Evolutionary conservation across 2,888 invertebrate genomes (phyloP).

Genomic region (Volucella zonaria): DNA sequence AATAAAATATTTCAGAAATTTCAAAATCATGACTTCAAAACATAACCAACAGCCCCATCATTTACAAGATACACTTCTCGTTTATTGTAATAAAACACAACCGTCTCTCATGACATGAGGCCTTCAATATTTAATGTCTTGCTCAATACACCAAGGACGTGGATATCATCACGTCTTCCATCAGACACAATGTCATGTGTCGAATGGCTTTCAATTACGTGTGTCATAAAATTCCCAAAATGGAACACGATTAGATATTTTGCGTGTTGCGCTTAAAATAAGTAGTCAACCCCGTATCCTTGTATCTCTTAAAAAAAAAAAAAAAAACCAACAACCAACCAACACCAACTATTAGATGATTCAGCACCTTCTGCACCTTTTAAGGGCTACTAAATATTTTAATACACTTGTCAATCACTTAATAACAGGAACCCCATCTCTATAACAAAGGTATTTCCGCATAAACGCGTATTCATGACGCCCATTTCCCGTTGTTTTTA

Average conservation of each 20-base stretch:
- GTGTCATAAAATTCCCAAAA: not conserved
- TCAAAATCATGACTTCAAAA: constrained; percentile 8
- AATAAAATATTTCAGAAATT: constrained; percentile 1
- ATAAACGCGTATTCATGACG: constrained; percentile 7
- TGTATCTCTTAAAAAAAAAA: no score
- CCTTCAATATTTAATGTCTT: constrained; percentile 10
- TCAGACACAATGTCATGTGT: not conserved
- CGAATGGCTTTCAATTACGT: constrained; percentile 16
- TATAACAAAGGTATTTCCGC: constrained; percentile 4
- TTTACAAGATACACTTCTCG: no score
- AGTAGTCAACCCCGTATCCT: no score
- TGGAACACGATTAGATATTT: not conserved
- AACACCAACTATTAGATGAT: no score
- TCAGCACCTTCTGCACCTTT: not conserved
- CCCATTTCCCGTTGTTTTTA: constrained; percentile 11
- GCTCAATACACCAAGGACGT: constrained; percentile 19
- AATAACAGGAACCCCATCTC: not conserved
- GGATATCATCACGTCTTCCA: constrained; percentile 23
- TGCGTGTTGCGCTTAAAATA: not conserved
- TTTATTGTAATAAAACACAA: constrained; percentile 17
- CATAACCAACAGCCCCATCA: not conserved
- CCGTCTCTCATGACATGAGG: constrained; percentile 1
- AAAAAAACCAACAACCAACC: no score
- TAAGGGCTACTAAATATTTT: not conserved
- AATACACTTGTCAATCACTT: constrained; percentile 5